Evolutionary conservation across 2,113 vertebrate species (phyloP).

Genomic region (Taurulus bubalis): DNA sequence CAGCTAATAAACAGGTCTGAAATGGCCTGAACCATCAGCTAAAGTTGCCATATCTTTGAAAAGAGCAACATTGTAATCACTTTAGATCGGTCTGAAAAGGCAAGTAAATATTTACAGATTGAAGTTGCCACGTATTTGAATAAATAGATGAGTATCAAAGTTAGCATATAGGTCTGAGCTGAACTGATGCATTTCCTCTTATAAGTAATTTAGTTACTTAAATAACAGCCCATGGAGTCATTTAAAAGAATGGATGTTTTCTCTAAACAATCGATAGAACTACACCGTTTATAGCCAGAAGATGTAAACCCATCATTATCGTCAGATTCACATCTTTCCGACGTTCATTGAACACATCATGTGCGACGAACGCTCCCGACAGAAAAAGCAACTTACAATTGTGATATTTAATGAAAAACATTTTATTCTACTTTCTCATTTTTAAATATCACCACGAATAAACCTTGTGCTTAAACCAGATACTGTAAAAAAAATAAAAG

Average conservation of each 20-base stretch:
- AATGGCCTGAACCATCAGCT: slow-evolving; percentile 4
- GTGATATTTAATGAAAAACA: not conserved
- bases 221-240: slow-evolving; percentile 27
- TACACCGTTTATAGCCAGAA: no score
- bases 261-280: no score
- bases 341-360: not conserved
- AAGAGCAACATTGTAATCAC: not conserved
- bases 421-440: not conserved
- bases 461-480: not conserved
- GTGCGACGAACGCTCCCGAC: no score
- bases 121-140: slow-evolving; percentile 8
- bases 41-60: slow-evolving; percentile 26
- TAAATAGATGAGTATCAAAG: not conserved
- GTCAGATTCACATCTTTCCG: no score
- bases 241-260: no score
- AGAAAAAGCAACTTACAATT: not conserved
- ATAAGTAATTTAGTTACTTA: slow-evolving; percentile 55
- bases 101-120: slow-evolving; percentile 6
- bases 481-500: no score
- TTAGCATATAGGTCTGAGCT: not conserved
- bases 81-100: not conserved
- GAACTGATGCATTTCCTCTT: slow-evolving; percentile 31
- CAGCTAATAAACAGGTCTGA: slow-evolving; percentile 30
- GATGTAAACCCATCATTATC: no score
- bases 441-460: not conserved